Percentiles rank a stretch among this genome's conserved stretches.
phyloP scores from a whole-genome alignment of 2,113 vertebrate genomes.

The Sylvicapra grimmia region DNA sequence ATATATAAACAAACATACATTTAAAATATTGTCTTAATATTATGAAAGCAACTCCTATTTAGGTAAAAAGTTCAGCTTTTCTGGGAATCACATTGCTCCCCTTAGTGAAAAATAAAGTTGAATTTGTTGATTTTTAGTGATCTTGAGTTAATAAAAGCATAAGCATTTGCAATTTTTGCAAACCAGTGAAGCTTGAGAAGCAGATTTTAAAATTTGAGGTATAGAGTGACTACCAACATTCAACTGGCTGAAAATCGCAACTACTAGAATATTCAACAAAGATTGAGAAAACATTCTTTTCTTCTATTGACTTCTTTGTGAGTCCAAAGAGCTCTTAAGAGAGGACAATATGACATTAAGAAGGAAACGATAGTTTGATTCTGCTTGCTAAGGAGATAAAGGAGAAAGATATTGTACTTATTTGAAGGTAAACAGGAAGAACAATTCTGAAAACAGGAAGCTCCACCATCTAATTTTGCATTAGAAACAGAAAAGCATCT shows the following conservation, averaged over 20 bases:
- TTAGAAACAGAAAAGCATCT: background rate
- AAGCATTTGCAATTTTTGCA: background rate
- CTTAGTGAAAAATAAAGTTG: background rate
- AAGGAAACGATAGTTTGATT: background rate
- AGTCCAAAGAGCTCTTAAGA: background rate
- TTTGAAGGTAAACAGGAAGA: background rate
- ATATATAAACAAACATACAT: background rate
- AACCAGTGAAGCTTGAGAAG: background rate
- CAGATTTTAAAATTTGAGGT: background rate
- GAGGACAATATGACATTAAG: background rate
- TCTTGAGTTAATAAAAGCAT: background rate
- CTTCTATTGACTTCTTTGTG: background rate
- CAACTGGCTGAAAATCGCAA: background rate
- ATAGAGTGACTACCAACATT: background rate
- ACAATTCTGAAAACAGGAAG: background rate
- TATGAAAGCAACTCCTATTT: background rate
- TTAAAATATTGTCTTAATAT: background rate
- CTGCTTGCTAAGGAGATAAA: background rate
- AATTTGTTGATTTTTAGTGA: background rate
- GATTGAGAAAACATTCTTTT: background rate
- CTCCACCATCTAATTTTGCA: background rate
- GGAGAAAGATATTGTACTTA: background rate
- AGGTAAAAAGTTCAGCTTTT: background rate
- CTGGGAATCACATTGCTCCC: background rate
- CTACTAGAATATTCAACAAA: background rate